These are phyloP conservation scores for Eulemur coronatus DNA, from an alignment of 2,797 vertebrate species.

Conservation along the genomic window DNA sequence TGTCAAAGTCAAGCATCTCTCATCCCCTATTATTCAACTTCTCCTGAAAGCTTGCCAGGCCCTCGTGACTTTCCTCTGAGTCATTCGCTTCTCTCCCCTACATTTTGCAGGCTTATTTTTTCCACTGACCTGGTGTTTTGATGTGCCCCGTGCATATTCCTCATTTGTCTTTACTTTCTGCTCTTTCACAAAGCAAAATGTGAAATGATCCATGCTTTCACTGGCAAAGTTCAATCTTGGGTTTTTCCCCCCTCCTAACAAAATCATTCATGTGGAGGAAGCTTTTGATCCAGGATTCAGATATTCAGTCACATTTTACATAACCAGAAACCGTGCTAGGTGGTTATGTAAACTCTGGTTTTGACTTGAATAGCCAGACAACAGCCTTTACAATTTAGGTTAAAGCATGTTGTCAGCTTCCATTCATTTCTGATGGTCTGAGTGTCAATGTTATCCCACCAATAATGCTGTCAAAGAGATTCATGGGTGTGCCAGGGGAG, in stretches of 20 bases:
- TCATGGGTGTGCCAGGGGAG: rapidly evolving
- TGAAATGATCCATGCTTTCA: conserved; percentile 80
- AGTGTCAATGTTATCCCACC: conserved; percentile 2
- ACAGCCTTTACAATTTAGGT: conserved; percentile 63
- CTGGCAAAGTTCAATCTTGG: conserved; percentile 66
- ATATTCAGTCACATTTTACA: conserved; percentile 79
- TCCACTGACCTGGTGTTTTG: conserved; percentile 59
- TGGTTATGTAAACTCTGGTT: conserved; percentile 77
- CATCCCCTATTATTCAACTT: conserved; percentile 52
- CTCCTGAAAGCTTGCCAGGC: conserved; percentile 50
- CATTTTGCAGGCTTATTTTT: conserved; percentile 56
- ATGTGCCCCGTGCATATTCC: conserved; percentile 60
- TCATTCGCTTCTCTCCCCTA: conserved; percentile 34
- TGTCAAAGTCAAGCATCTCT: conserved; percentile 44
- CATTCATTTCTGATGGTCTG: conserved; percentile 35
- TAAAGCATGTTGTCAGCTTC: conserved; percentile 61
- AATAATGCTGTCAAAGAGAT: background rate
- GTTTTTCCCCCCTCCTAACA: conserved; percentile 61
- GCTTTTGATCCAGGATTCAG: conserved; percentile 83
- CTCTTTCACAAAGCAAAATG: conserved; percentile 81
- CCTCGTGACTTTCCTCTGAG: conserved; percentile 57
- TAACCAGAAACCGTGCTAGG: conserved; percentile 75
- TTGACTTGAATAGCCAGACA: conserved; percentile 71
- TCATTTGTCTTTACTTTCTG: conserved; percentile 77
- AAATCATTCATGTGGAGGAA: conserved; percentile 82